Conservation (phyloP, 53 echinoderm and acorn worm genomes). For the Glandiceps talaboti region DNA sequence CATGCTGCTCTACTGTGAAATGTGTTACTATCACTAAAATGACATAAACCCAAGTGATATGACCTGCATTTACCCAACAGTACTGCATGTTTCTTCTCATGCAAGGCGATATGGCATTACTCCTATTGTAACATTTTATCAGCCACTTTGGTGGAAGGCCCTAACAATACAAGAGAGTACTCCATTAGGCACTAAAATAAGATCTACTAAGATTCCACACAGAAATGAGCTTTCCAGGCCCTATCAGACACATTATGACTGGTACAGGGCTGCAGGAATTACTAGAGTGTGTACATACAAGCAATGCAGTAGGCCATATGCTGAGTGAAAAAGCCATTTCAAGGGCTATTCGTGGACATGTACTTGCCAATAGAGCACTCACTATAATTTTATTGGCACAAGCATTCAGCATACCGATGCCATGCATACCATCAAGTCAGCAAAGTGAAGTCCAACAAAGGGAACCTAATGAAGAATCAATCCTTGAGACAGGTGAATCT, state of each 20-base stretch:
- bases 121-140: slow-evolving; percentile 25
- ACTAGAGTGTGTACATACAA: slow-evolving; percentile 13
- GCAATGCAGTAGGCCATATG: slow-evolving; percentile 34
- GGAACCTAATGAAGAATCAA: no score
- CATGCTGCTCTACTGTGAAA: slow-evolving; percentile 21
- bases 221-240: slow-evolving; percentile 11
- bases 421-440: no score
- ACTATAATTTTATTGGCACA: slow-evolving; percentile 15
- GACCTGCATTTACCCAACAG: slow-evolving; percentile 6
- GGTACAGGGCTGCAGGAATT: slow-evolving; percentile 15
- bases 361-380: slow-evolving; percentile 32
- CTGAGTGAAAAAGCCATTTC: slow-evolving; percentile 28
- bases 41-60: slow-evolving; percentile 26
- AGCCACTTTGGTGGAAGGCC: slow-evolving; percentile 23
- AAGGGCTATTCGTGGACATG: slow-evolving; percentile 31
- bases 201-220: slow-evolving; percentile 1
- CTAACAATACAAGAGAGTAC: slow-evolving; percentile 1
- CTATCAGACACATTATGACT: slow-evolving; percentile 20
- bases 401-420: no score
- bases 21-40: slow-evolving; percentile 10
- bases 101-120: neutral
- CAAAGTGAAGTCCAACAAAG: no score
- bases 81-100: slow-evolving; percentile 1
- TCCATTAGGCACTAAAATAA: slow-evolving; percentile 7
- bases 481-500: no score